phyloP scores from a whole-genome alignment of 23 tunicate species.

The Styela clava region DNA sequence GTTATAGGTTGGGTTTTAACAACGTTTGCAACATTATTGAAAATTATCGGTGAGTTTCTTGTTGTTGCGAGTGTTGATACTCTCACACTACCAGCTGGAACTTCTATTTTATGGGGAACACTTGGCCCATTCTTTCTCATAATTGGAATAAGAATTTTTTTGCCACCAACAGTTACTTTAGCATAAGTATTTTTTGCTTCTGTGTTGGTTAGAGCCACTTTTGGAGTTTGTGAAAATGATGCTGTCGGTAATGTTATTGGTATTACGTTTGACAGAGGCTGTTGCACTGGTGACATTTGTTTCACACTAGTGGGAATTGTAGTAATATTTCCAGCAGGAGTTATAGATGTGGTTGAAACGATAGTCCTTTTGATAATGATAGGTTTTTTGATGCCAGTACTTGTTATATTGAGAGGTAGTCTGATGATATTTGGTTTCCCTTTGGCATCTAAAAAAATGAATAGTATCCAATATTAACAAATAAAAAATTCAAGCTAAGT shows the following conservation, averaged over 20 bases:
- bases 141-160: slow-evolving; percentile 4
- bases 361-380: not conserved
- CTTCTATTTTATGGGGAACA: not conserved
- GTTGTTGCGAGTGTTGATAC: not conserved
- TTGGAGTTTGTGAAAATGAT: not conserved
- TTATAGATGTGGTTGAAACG: not conserved
- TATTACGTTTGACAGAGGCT: not conserved
- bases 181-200: slow-evolving; percentile 1
- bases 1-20: not conserved
- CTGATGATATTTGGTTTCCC: not conserved
- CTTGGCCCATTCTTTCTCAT: not conserved
- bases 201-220: not conserved
- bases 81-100: not conserved
- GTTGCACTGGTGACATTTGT: not conserved
- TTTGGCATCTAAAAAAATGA: not conserved
- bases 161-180: slow-evolving; percentile 9
- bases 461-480: not conserved
- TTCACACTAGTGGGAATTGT: not conserved
- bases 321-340: not conserved
- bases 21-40: not conserved
- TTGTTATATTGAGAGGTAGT: not conserved
- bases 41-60: not conserved
- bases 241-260: not conserved
- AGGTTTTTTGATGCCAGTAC: not conserved
- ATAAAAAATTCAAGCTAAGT: no score